Conservation (phyloP, 1,140 invertebrate species). For the Microplitis mediator region DNA sequence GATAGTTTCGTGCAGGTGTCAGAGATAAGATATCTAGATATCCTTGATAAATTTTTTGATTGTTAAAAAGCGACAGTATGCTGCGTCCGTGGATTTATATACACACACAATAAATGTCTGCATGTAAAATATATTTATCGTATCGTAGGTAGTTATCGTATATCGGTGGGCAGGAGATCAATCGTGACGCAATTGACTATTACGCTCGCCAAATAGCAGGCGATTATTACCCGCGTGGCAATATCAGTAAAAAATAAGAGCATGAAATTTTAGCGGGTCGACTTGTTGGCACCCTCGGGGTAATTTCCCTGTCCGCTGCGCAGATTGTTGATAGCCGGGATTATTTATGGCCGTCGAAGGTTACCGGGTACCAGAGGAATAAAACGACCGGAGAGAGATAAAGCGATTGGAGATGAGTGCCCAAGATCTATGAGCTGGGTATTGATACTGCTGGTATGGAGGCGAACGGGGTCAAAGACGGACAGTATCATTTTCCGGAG, state of each 20-base stretch:
- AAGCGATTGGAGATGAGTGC: neutral
- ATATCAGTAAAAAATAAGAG: neutral
- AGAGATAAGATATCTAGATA: slow-evolving; percentile 11
- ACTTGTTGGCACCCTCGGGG: slow-evolving; percentile 23
- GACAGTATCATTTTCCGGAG: neutral
- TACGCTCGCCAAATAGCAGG: slow-evolving; percentile 22
- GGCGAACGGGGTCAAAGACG: neutral
- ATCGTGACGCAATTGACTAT: neutral
- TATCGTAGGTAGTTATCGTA: neutral
- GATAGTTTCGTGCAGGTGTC: neutral
- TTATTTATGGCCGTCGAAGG: slow-evolving; percentile 45
- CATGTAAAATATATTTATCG: too few relatives aligned
- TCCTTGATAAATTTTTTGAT: neutral
- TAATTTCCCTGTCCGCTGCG: slow-evolving; percentile 18
- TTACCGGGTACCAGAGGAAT: slow-evolving; percentile 13
- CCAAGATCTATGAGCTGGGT: too few relatives aligned
- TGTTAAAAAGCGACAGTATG: too few relatives aligned
- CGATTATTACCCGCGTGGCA: slow-evolving; percentile 18
- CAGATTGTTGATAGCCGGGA: slow-evolving; percentile 31
- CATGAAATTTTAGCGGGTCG: slow-evolving; percentile 17
- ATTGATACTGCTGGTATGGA: too few relatives aligned
- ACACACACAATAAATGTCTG: too few relatives aligned
- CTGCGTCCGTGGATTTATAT: too few relatives aligned
- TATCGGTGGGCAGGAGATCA: neutral
- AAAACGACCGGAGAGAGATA: slow-evolving; percentile 1